A percentile compares a stretch with the other conserved stretches of the same genome.
phyloP scores from a whole-genome alignment of 2,888 invertebrate species.

The Coleophora flavipennella region DNA sequence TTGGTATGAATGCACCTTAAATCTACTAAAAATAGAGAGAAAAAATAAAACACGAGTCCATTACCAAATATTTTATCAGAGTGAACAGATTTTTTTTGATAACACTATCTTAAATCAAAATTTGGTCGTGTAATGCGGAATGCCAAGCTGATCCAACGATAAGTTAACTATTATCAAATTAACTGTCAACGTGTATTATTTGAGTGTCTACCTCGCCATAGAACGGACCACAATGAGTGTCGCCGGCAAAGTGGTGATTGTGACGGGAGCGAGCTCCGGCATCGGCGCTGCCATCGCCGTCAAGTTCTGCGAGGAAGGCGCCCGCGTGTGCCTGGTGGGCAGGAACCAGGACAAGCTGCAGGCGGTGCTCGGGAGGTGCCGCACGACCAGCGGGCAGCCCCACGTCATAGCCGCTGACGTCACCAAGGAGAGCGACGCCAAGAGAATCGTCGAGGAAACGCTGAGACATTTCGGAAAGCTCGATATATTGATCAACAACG shows the following conservation, averaged over 20 bases:
- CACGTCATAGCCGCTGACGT: slow-evolving; percentile 18
- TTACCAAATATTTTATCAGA: no score
- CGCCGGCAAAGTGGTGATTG: slow-evolving; percentile 58
- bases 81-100: no score
- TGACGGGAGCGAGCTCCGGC: slow-evolving; percentile 75
- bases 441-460: slow-evolving; percentile 15
- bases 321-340: slow-evolving; percentile 18
- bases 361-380: slow-evolving; percentile 13
- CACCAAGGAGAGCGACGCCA: slow-evolving; percentile 14
- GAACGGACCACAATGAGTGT: slow-evolving; percentile 6
- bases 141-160: no score
- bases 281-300: slow-evolving; percentile 75
- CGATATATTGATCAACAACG: slow-evolving; percentile 23
- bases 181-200: no score
- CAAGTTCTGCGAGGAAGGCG: slow-evolving; percentile 51
- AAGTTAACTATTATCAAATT: no score
- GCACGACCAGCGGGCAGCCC: slow-evolving; percentile 9
- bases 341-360: slow-evolving; percentile 19
- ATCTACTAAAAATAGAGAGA: no score
- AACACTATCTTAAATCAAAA: no score
- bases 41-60: no score
- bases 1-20: no score
- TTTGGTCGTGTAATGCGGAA: no score
- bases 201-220: no score
- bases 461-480: slow-evolving; percentile 18